Evolutionary conservation across 2,888 invertebrate genomes (phyloP), one percentile per base, ranked within the genome.

Genomic region (Hirtodrosophila cameraria): DNA sequence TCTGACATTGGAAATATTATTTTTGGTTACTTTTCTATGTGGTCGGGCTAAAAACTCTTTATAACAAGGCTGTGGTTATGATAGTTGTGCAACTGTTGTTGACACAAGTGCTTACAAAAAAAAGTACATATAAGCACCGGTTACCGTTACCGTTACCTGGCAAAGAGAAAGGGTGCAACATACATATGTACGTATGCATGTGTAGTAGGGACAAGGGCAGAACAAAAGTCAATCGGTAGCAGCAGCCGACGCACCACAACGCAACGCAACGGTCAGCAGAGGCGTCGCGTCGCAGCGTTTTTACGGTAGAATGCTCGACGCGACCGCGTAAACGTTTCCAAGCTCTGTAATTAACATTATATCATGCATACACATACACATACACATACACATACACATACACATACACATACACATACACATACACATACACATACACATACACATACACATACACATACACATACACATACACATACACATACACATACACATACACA

Each of bases 341-440:
- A 61, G 42, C 61, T 65, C 48, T 78, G 55, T 63, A 70, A 78
- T 75, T 78, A 75, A 58, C 52, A 57, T 54, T 68, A 42, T 59
- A 49, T 48, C 62, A 48, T 38, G 50, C 23, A 23, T 23, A 5
- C 18, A 18, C 23, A 23, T 23, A n/a, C n/a, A n/a, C n/a, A n/a
- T n/a, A n/a, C n/a, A n/a, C n/a, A n/a, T n/a, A n/a, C n/a, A n/a
- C n/a, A n/a, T n/a, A n/a, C n/a, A n/a, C n/a, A n/a, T n/a, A n/a
- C n/a, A n/a, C n/a, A n/a, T n/a, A n/a, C n/a, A n/a, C n/a, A n/a
- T n/a, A n/a, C n/a, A n/a, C n/a, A n/a, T n/a, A n/a, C n/a, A n/a
- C n/a, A n/a, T n/a, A n/a, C n/a, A n/a, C n/a, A n/a, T n/a, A n/a
- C n/a, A n/a, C n/a, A n/a, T n/a, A n/a, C n/a, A n/a, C n/a, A n/a